Evolutionary conservation across 2,797 vertebrate species (phyloP), one percentile per base, ranked within the genome.

Genomic region (Lophotriccus pileatus): DNA sequence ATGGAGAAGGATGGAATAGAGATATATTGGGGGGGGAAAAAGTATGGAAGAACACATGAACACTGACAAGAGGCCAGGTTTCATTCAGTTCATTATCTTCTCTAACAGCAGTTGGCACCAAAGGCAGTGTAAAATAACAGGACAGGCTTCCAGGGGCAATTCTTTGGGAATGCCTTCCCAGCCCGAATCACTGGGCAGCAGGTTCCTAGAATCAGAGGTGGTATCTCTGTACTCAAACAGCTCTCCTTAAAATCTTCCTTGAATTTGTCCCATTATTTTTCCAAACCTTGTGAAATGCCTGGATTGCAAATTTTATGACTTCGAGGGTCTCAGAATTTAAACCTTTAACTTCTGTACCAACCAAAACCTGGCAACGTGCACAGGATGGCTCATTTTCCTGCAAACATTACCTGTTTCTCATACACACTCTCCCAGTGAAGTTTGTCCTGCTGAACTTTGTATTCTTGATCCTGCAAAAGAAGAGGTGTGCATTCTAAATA

Each of bases 361-460:
- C 44, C 5, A 41, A 15, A 49, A 50, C 28, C 0, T 25, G 32
- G n/a, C 55, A 58, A 8, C 2, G 6, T 58, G 60, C 18, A 22
- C 22, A n/a, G 64, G 46, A 28, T n/a, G 46, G 32, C 20, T 21
- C 27, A 10, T 82, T 84, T 64, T 47, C 47, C 82, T 93, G 24
- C 28, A 72, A 89, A 58, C 12, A 27, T 93, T 97, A 99, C 99
- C 99, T 99, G 98, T 94, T 98, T 99, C 87, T 99, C 98, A 96
- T 96, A 98, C 63, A 44, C 94, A 92, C 70, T 92, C 83, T 98
- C 98, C 93, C 98, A 91, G 62, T 98, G 96, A 67, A 98, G 97
- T 96, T 97, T 99, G 70, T 99, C 98, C 94, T 98, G 98, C 81
- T 98, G 98, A 96, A 98, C 97, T 72, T 97, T 98, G 74, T 96